These are phyloP conservation scores for Chromobotia macracanthus DNA, from an alignment of 2,797 vertebrate species.

Conservation along the genomic window DNA sequence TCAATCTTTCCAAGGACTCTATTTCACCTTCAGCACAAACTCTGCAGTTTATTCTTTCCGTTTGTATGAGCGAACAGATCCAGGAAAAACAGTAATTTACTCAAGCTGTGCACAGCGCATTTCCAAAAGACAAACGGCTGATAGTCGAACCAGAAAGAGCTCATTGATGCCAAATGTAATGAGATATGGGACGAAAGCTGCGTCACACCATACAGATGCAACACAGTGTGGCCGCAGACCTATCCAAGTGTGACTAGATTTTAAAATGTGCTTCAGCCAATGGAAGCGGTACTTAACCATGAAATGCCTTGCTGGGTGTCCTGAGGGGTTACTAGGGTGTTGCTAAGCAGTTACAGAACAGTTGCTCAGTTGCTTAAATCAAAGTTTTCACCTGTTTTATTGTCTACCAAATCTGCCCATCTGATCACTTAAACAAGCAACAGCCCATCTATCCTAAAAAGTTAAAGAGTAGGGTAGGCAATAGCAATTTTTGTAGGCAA, in stretches of 20 bases:
- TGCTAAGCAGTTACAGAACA: too few species aligned
- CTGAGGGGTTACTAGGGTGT: too few species aligned
- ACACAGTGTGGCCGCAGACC: background rate
- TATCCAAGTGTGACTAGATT: too few species aligned
- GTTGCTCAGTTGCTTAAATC: too few species aligned
- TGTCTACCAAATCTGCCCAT: background rate
- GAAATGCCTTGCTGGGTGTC: too few species aligned
- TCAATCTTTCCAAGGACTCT: conserved; percentile 43
- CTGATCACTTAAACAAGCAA: too few species aligned
- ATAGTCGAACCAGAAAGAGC: background rate
- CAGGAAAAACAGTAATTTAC: conserved; percentile 29
- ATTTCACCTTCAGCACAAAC: conserved; percentile 8
- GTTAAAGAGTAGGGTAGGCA: too few species aligned
- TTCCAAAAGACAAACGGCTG: conserved; percentile 15
- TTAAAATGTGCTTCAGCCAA: too few species aligned
- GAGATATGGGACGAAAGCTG: background rate
- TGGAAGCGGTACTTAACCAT: too few species aligned
- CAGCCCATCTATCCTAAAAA: too few species aligned
- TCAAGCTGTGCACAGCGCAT: conserved; percentile 17
- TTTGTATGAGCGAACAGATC: conserved; percentile 8
- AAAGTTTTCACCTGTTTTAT: background rate
- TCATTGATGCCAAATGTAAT: background rate
- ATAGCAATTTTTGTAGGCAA: too few species aligned
- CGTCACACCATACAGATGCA: background rate
- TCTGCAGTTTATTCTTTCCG: conserved; percentile 10